These are phyloP conservation scores for Hemiscyllium ocellatum DNA, from an alignment of 2,113 vertebrate genomes.

Conservation along the genomic window DNA sequence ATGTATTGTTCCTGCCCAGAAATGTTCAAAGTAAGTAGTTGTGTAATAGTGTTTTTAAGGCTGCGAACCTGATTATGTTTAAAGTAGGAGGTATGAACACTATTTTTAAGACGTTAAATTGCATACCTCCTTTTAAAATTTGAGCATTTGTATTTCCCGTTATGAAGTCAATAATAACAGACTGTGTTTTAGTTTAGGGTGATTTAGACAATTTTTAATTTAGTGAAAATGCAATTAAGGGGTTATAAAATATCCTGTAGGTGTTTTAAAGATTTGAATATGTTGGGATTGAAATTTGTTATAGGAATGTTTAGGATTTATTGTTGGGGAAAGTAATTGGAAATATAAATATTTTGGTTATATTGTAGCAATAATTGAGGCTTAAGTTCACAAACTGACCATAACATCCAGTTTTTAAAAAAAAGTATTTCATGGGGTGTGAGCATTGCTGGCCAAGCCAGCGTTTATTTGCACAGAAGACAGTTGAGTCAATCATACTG, in stretches of 20 bases:
- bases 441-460: too few species aligned
- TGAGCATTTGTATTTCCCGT: not conserved
- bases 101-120: not conserved
- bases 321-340: not conserved
- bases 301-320: not conserved
- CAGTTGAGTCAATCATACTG: too few species aligned
- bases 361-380: not conserved
- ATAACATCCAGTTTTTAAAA: not conserved
- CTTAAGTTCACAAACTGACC: not conserved
- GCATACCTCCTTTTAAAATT: not conserved
- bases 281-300: not conserved
- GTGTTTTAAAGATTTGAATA: not conserved
- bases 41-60: not conserved
- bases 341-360: not conserved
- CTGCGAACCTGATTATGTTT: not conserved
- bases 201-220: not conserved
- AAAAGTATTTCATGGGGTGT: too few species aligned
- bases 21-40: not conserved
- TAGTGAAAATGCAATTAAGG: not conserved
- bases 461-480: too few species aligned
- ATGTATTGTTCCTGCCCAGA: not conserved
- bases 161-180: not conserved
- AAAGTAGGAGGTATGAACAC: not conserved
- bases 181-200: not conserved
- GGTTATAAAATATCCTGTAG: not conserved